Evolutionary conservation across 2,888 invertebrate species (phyloP).

Genomic region (Eilema caniola): DNA sequence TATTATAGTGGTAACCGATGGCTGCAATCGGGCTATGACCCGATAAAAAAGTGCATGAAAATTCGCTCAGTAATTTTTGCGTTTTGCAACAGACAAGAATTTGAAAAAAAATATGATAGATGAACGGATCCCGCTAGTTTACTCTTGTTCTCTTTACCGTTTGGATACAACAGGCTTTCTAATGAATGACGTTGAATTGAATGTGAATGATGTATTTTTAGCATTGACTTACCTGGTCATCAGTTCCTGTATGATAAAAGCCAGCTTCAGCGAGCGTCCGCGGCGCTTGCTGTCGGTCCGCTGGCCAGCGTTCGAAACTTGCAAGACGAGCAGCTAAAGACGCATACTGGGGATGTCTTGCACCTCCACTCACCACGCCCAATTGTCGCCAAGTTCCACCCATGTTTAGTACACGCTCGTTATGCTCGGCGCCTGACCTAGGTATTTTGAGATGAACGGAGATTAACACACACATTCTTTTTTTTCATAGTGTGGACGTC

Average conservation of each 20-base stretch:
- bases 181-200: too few relatives aligned
- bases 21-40: too few relatives aligned
- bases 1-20: too few relatives aligned
- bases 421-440: conserved; percentile 77
- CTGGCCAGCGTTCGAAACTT: conserved; percentile 92
- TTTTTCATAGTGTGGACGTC: too few relatives aligned
- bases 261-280: conserved; percentile 94
- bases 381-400: conserved; percentile 73
- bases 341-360: conserved; percentile 89
- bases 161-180: background rate
- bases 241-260: conserved; percentile 93
- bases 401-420: conserved; percentile 70
- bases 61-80: too few relatives aligned
- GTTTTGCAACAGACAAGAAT: too few relatives aligned
- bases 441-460: background rate
- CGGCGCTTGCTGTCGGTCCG: conserved; percentile 91
- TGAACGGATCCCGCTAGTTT: too few relatives aligned
- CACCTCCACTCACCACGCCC: conserved; percentile 78
- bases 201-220: background rate
- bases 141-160: too few relatives aligned
- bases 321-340: conserved; percentile 89
- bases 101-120: too few relatives aligned
- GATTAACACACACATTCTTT: too few relatives aligned
- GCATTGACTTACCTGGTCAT: conserved; percentile 86
- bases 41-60: too few relatives aligned